Conservation (phyloP, 2,113 vertebrate genomes). For the Caloenas nicobarica region DNA sequence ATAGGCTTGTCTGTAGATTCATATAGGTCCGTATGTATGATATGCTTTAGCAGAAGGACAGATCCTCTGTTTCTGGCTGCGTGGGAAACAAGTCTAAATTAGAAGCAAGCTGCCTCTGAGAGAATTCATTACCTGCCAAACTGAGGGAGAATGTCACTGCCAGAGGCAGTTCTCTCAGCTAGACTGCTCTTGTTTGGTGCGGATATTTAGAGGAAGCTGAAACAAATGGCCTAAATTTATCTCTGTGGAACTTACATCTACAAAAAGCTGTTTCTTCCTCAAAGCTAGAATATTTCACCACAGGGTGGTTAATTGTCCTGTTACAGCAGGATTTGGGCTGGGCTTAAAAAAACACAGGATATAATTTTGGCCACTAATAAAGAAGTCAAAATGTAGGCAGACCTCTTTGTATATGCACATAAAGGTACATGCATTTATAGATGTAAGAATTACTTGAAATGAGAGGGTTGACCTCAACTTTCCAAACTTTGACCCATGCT, state of each 20-base stretch:
- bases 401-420: not conserved
- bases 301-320: not conserved
- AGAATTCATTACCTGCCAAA: not conserved
- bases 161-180: not conserved
- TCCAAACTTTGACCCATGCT: not conserved
- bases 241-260: not conserved
- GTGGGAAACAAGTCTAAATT: not conserved
- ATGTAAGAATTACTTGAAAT: not conserved
- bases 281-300: not conserved
- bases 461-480: not conserved
- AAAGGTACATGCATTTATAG: not conserved
- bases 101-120: not conserved
- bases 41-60: not conserved
- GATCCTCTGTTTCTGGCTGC: not conserved
- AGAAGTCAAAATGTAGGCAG: not conserved
- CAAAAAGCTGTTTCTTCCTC: not conserved
- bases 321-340: not conserved
- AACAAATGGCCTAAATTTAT: not conserved
- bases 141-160: not conserved
- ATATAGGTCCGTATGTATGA: not conserved
- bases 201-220: not conserved
- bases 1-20: not conserved
- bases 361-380: not conserved
- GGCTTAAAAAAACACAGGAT: not conserved
- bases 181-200: not conserved